Percentiles rank a stretch among this genome's conserved stretches.
Conservation (phyloP, 2,888 invertebrate species). For the Orthosia gracilis region DNA sequence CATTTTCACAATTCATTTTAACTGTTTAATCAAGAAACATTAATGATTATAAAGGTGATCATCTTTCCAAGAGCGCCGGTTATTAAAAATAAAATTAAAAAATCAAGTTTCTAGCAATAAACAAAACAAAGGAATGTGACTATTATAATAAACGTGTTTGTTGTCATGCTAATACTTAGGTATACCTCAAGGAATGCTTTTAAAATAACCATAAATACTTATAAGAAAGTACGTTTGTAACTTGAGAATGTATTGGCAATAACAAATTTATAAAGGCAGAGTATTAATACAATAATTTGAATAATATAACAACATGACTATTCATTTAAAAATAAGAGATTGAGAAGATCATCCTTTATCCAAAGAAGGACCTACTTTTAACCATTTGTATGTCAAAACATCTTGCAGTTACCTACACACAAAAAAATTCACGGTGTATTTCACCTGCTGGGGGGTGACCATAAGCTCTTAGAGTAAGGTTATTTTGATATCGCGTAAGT, state of each 20-base stretch:
- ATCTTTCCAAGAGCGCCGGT: background rate
- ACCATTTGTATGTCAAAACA: too few species aligned
- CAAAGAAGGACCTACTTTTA: too few species aligned
- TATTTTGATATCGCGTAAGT: too few species aligned
- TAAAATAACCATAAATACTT: constrained; percentile 45
- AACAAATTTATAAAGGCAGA: background rate
- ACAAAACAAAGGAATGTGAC: constrained; percentile 55
- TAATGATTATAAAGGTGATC: background rate
- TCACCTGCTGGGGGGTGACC: too few species aligned
- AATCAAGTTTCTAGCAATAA: constrained; percentile 50
- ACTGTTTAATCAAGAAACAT: background rate
- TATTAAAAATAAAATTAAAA: constrained; percentile 22
- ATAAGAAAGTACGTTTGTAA: constrained; percentile 28
- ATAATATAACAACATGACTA: background rate
- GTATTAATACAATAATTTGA: background rate
- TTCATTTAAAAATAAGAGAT: background rate
- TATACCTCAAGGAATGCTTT: constrained; percentile 22
- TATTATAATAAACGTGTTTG: constrained; percentile 47
- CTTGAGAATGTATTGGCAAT: constrained; percentile 7
- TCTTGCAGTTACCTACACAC: too few species aligned
- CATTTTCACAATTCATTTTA: background rate
- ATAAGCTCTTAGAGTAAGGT: too few species aligned
- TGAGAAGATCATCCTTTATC: too few species aligned
- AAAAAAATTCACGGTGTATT: background rate
- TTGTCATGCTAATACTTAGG: constrained; percentile 12